Percentiles rank a stretch among this genome's conserved stretches.
Evolutionary conservation across 2,113 vertebrate species (phyloP).

Genomic region (Gymnocephalus cernua): DNA sequence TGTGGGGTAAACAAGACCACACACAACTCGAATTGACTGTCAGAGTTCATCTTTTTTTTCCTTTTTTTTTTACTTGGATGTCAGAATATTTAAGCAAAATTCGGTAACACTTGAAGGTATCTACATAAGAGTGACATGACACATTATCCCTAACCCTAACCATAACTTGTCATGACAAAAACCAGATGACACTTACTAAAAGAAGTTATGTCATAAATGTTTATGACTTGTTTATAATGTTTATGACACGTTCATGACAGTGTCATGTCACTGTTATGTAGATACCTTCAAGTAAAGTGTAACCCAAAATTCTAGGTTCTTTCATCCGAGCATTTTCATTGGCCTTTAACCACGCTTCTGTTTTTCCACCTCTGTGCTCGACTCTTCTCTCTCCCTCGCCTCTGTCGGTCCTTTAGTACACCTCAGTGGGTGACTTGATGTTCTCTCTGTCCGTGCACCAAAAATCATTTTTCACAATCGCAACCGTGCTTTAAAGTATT

Average conservation of each 20-base stretch:
- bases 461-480: constrained; percentile 15
- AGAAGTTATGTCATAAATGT: too few relatives aligned
- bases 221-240: too few relatives aligned
- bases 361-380: not conserved
- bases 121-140: too few relatives aligned
- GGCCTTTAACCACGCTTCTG: not conserved
- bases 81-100: not conserved
- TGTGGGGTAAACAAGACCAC: not conserved
- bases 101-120: too few relatives aligned
- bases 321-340: not conserved
- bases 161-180: too few relatives aligned
- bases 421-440: not conserved
- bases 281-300: too few relatives aligned
- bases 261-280: too few relatives aligned
- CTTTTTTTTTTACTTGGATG: not conserved
- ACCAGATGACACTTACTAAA: too few relatives aligned
- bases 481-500: not conserved
- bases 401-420: not conserved
- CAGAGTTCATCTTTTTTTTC: not conserved
- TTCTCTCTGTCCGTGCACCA: not conserved
- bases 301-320: not conserved
- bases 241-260: too few relatives aligned
- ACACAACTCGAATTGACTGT: not conserved
- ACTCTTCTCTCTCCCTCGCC: not conserved
- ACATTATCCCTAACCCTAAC: too few relatives aligned